Conservation (phyloP, 2,888 invertebrate species). For the Mechanitis mazaeus region DNA sequence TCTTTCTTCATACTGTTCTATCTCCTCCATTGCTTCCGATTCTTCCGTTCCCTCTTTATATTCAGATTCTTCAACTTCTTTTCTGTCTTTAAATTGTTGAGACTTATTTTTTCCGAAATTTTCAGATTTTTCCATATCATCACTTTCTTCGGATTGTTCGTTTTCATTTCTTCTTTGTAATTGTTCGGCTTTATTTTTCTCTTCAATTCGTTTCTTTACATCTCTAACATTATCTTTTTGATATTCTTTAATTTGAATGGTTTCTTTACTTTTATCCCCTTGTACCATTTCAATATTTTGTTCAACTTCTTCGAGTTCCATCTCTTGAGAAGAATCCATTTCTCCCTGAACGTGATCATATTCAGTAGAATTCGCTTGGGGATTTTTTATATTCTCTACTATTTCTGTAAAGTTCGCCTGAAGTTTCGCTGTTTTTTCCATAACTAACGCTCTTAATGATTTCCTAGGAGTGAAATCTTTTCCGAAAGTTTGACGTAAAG, state of each 20-base stretch:
- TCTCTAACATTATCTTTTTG: no score
- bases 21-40: slow-evolving; percentile 33
- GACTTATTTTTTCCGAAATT: background rate
- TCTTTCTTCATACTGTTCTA: slow-evolving; percentile 22
- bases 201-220: slow-evolving; percentile 7
- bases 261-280: slow-evolving; percentile 9
- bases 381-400: slow-evolving; percentile 5
- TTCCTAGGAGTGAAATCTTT: slow-evolving; percentile 60
- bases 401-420: slow-evolving; percentile 35
- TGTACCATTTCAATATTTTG: slow-evolving; percentile 9
- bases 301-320: slow-evolving; percentile 9
- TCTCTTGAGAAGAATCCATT: slow-evolving; percentile 23
- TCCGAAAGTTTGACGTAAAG: slow-evolving; percentile 60
- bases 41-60: slow-evolving; percentile 10
- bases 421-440: slow-evolving; percentile 62
- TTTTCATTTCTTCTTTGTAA: slow-evolving; percentile 7
- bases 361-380: slow-evolving; percentile 21
- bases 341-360: slow-evolving; percentile 20
- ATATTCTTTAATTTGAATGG: slow-evolving; percentile 7
- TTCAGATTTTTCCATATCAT: background rate
- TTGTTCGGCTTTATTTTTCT: slow-evolving; percentile 39
- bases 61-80: slow-evolving; percentile 2
- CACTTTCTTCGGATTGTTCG: slow-evolving; percentile 5
- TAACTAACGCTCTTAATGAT: slow-evolving; percentile 59
- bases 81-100: slow-evolving; percentile 4